Evolutionary conservation across 2,113 vertebrate species (phyloP), one percentile per base, ranked within the genome.

Genomic region (Austrofundulus limnaeus): DNA sequence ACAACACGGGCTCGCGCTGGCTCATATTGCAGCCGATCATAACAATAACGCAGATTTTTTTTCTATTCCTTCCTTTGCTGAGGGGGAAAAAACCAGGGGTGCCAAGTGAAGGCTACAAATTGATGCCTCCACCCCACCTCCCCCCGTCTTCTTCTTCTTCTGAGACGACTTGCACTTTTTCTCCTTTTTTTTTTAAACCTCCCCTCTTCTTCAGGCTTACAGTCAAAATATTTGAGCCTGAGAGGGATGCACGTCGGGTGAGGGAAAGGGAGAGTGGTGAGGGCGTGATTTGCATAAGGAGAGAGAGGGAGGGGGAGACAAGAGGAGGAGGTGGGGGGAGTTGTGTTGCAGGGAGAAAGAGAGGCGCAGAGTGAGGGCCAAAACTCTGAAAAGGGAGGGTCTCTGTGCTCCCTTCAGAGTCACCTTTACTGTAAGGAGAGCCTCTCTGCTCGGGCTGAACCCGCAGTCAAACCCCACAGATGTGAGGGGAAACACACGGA

Each of bases 101-200:
- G 87, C 90, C 80, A 90, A 85, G 76, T 86, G 89, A 88, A 87
- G 87, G 91, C 91, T 91, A 92, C 89, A 92, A 90, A 92, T 92
- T 92, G 91, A 92, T 91, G 90, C 90, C 85, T 78, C 81, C 80
- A 85, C 83, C 81, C n/a, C n/a, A n/a, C n/a, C n/a, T n/a, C n/a
- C n/a, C n/a, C n/a, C n/a, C n/a, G n/a, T n/a, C n/a, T n/a, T n/a
- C n/a, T n/a, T n/a, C n/a, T n/a, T 85, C 82, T 83, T 88, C 82
- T 72, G 88, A 90, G 85, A 89, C 88, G 87, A 88, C 89, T 91
- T 90, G 83, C 87, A 90, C 87, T 90, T 90, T 86, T 79, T 81
- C 75, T 68, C 87, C 90, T 86, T 90, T 90, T 86, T 79, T 81
- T 77, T 68, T 62, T 51, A 48, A 42, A 46, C 43, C 43, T 20